Conservation (phyloP, 2,113 vertebrate genomes). For the Pelvicachromis taeniatus region DNA sequence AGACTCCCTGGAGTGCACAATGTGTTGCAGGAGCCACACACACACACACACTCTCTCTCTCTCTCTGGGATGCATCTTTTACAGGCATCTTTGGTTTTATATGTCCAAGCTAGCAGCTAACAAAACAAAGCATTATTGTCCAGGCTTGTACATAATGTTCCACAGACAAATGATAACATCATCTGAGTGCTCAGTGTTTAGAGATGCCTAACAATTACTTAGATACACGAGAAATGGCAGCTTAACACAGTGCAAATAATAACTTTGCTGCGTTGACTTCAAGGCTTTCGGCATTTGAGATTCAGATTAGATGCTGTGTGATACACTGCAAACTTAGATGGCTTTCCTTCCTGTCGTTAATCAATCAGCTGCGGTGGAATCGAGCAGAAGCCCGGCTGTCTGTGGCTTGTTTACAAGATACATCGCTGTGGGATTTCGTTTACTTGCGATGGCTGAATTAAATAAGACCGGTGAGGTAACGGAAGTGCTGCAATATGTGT, state of each 20-base stretch:
- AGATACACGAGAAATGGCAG: neutral
- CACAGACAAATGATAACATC: neutral
- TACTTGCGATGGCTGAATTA: neutral
- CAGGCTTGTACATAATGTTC: neutral
- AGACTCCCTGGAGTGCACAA: constrained; percentile 34
- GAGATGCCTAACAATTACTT: neutral
- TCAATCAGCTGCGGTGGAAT: neutral
- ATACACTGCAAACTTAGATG: neutral
- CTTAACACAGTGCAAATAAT: neutral
- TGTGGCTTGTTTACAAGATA: constrained; percentile 14
- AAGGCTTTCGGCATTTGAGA: neutral
- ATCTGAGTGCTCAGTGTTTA: neutral
- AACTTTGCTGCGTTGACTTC: neutral
- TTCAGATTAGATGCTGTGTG: neutral
- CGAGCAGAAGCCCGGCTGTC: neutral
- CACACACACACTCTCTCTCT: neutral
- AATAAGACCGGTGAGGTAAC: constrained; percentile 2
- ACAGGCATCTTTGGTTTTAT: neutral
- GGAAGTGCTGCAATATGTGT: neutral
- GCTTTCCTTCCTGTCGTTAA: neutral
- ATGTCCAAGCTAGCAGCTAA: neutral
- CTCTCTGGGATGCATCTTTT: neutral
- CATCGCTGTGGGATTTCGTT: constrained; percentile 2
- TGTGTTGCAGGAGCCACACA: neutral
- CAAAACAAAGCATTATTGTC: neutral